Evolutionary conservation across 1,140 invertebrate species (phyloP).

Genomic region (Drosophila bifasciata): DNA sequence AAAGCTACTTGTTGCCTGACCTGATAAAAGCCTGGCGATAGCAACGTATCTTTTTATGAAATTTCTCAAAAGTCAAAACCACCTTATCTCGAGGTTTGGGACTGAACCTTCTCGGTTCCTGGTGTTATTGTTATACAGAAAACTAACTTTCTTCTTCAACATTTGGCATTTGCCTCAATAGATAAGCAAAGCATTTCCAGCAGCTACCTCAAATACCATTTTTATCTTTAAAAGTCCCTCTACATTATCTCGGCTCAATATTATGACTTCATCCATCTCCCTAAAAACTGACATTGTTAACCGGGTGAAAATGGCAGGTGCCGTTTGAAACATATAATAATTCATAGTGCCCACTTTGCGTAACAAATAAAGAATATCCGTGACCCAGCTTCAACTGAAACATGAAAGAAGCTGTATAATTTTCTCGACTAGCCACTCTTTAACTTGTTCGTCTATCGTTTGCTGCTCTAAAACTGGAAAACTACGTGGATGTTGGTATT

Average conservation of each 20-base stretch:
- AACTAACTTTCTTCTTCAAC: background rate
- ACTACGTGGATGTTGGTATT: too few species aligned
- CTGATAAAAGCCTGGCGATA: background rate
- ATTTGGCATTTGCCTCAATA: background rate
- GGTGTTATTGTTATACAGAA: constrained; percentile 12
- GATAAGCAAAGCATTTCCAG: background rate
- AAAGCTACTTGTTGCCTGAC: too few species aligned
- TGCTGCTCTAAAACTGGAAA: too few species aligned
- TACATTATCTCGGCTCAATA: background rate
- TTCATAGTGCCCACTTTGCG: background rate
- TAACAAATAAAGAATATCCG: background rate
- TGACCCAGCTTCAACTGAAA: background rate
- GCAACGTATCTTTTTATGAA: constrained; percentile 3
- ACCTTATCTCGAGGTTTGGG: constrained; percentile 1
- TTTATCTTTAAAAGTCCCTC: background rate
- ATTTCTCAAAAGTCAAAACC: constrained; percentile 12
- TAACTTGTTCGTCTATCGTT: too few species aligned
- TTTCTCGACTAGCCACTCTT: too few species aligned
- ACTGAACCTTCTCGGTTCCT: background rate
- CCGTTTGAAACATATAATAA: background rate
- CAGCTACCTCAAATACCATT: background rate
- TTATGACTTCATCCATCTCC: background rate
- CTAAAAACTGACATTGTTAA: background rate
- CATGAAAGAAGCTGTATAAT: background rate
- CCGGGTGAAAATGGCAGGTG: too few species aligned